These are phyloP conservation scores for Cladopsammia gracilis DNA, from an alignment of 64 coral and sea anemone species.

Conservation along the genomic window DNA sequence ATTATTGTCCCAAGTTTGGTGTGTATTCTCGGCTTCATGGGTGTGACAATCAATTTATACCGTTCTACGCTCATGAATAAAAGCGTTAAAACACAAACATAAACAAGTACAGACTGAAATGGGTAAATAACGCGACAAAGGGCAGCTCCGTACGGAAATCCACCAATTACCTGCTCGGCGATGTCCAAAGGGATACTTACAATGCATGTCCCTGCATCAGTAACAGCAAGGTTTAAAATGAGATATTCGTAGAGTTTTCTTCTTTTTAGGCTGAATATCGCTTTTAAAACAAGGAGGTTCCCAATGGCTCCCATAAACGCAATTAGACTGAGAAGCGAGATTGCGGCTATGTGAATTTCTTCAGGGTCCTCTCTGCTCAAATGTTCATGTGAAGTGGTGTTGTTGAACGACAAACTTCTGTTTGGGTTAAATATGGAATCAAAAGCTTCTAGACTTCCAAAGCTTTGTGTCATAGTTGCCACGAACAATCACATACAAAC, in stretches of 20 bases:
- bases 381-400: not conserved
- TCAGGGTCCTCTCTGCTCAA: no score
- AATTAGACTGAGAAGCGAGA: slow-evolving; percentile 13
- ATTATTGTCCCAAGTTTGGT: slow-evolving; percentile 48
- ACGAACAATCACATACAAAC: no score
- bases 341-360: not conserved
- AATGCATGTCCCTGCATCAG: slow-evolving; percentile 81
- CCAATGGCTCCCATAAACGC: slow-evolving; percentile 40
- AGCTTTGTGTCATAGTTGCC: not conserved
- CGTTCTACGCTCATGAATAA: slow-evolving; percentile 89
- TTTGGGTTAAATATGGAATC: not conserved
- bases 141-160: slow-evolving; percentile 79
- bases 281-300: slow-evolving; percentile 61
- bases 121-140: slow-evolving; percentile 92
- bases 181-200: slow-evolving; percentile 90
- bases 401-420: not conserved
- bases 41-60: slow-evolving; percentile 86
- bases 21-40: slow-evolving; percentile 69
- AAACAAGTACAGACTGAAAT: slow-evolving; percentile 85
- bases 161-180: slow-evolving; percentile 42
- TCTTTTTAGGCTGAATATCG: slow-evolving; percentile 33
- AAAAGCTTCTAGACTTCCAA: not conserved
- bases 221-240: slow-evolving; percentile 85
- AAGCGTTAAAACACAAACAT: slow-evolving; percentile 86
- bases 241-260: slow-evolving; percentile 85